Evolutionary conservation across 1,140 invertebrate genomes (phyloP), one percentile per base, ranked within the genome.

Genomic region (Solen grandis): DNA sequence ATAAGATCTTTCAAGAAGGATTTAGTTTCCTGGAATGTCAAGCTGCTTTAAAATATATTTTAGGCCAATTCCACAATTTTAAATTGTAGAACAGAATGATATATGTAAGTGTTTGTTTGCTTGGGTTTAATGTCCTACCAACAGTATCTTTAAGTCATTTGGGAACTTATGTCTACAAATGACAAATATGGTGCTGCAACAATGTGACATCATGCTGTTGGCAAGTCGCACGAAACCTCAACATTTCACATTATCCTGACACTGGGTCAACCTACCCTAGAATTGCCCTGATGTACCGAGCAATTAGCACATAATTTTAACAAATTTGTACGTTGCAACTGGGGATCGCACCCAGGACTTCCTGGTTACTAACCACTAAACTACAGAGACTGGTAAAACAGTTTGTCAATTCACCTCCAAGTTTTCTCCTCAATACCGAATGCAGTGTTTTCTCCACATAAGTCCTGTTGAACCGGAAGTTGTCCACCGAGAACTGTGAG

Each of bases 401-500:
- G 29, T 29, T 0, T 29, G 13, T 16, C n/a, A 29, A 60, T 25
- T 27, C 62, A 80, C 77, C 77, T 80, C 69, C 77, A 50, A 80
- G 57, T n/a, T 55, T 62, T 25, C 36, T 55, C 31, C 77, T 73
- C 3, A 80, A 25, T 36, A 52, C 57, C 1, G 59, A 10, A 55
- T 72, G 69, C 29, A 80, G 59, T n/a, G 41, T 60, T 29, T 54
- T 80, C 33, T 80, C 77, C 22, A 80, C 59, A 65, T 55, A 38
- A 25, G 55, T 73, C 41, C 68, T 52, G 54, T 80, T 72, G 27
- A 80, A 80, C n/a, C 77, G 19, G 33, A 80, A 80, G 55, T 80
- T 54, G 19, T 80, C 60, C 0, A 80, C 77, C 19, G 68, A 50
- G 25, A 80, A 27, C 35, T 33, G 22, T 3, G 57, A 2, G 25